Conservation (phyloP, 2,888 invertebrate species). For the Norana najaformis region DNA sequence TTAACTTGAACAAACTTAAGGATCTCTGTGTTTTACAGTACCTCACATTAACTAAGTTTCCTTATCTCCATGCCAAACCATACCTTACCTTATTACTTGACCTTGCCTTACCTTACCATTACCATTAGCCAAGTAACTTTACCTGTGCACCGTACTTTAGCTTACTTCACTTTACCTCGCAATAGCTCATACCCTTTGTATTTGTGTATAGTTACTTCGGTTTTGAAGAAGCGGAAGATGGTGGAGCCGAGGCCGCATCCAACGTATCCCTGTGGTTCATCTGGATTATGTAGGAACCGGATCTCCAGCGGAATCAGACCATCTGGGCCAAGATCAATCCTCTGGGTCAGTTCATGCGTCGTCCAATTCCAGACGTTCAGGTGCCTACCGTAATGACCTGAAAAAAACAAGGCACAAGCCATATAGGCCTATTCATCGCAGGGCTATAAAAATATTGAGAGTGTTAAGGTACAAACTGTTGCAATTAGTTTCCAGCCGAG, state of each 20-base stretch:
- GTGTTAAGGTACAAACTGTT: too few relatives aligned
- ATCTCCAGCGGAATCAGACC: slow-evolving; percentile 88
- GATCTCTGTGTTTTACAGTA: too few relatives aligned
- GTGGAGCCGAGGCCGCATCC: slow-evolving; percentile 83
- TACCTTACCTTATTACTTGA: background rate
- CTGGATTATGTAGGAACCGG: slow-evolving; percentile 89
- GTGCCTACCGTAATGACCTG: slow-evolving; percentile 77
- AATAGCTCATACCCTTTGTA: background rate
- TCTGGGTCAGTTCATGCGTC: slow-evolving; percentile 77
- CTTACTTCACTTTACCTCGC: background rate
- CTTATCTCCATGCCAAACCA: background rate
- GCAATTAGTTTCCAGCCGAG: too few relatives aligned
- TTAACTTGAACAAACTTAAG: background rate
- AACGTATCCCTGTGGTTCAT: slow-evolving; percentile 82
- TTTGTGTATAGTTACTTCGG: slow-evolving; percentile 48
- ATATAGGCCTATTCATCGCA: too few relatives aligned
- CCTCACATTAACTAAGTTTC: background rate
- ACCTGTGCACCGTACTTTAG: background rate
- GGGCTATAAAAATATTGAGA: too few relatives aligned
- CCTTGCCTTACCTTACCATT: background rate
- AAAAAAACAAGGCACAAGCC: background rate
- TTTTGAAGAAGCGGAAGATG: slow-evolving; percentile 73
- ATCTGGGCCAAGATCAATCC: slow-evolving; percentile 81
- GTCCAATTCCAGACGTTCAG: slow-evolving; percentile 90
- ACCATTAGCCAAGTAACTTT: too few relatives aligned